These are phyloP conservation scores for Bursaphelenchus mucronatus DNA, from an alignment of 1,140 invertebrate genomes.

Conservation along the genomic window DNA sequence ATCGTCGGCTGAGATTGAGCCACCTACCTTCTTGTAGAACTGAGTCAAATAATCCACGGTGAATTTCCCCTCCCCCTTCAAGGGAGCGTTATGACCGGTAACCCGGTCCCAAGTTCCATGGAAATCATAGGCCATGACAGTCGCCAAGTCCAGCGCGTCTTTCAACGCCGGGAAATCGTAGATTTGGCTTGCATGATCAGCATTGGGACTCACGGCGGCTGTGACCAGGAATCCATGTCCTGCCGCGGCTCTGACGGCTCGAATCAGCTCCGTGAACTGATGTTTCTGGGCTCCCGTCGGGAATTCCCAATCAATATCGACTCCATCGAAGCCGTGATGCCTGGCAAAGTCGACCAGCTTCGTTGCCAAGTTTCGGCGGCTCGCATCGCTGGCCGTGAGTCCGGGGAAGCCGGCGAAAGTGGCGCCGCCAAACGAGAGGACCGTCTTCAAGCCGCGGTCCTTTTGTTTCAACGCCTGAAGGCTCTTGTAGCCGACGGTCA, in stretches of 20 bases:
- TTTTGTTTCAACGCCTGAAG: slow-evolving; percentile 19
- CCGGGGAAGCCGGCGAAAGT: slow-evolving; percentile 7
- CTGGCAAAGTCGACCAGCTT: slow-evolving; percentile 85
- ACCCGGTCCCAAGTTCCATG: slow-evolving; percentile 27
- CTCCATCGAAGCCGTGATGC: slow-evolving; percentile 83
- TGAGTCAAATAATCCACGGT: background rate
- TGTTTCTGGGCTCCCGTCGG: slow-evolving; percentile 64
- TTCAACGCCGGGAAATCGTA: slow-evolving; percentile 58
- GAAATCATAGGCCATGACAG: slow-evolving; percentile 36
- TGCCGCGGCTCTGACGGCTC: background rate
- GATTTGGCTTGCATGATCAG: slow-evolving; percentile 52
- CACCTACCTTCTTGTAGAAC: no score
- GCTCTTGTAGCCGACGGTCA: background rate
- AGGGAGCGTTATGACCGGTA: slow-evolving; percentile 19
- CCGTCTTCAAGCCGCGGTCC: slow-evolving; percentile 16
- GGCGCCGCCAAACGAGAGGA: slow-evolving; percentile 21
- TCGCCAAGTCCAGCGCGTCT: slow-evolving; percentile 29
- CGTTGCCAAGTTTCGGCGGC: slow-evolving; percentile 81
- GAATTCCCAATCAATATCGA: slow-evolving; percentile 96
- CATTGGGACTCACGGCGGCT: slow-evolving; percentile 55
- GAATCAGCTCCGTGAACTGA: slow-evolving; percentile 14
- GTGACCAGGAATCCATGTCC: slow-evolving; percentile 45
- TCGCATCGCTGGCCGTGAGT: background rate
- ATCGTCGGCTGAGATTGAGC: no score
- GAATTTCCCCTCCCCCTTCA: slow-evolving; percentile 11